Conservation (phyloP, 2,113 vertebrate genomes). For the Gymnocephalus cernua region DNA sequence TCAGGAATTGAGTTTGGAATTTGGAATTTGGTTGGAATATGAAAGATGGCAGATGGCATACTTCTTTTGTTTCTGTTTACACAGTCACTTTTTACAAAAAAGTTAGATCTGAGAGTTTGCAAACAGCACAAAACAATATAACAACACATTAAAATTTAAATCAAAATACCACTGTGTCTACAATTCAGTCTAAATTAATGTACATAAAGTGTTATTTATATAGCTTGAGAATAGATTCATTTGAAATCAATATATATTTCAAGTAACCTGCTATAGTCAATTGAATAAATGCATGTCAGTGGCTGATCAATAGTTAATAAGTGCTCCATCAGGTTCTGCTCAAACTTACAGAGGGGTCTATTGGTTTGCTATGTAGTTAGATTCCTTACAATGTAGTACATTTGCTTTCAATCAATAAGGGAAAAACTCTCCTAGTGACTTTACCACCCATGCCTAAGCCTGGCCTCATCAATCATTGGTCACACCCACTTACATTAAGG, state of each 20-base stretch:
- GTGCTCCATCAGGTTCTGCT: constrained; percentile 31
- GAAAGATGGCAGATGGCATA: neutral
- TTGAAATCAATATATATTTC: neutral
- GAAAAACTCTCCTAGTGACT: constrained; percentile 11
- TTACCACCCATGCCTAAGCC: neutral
- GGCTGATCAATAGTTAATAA: constrained; percentile 57
- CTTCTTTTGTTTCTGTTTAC: neutral
- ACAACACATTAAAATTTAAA: neutral
- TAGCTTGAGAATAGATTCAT: neutral
- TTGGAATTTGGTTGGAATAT: constrained; percentile 1
- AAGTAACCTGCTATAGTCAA: neutral
- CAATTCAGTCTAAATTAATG: neutral
- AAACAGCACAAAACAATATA: neutral
- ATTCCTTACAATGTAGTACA: constrained; percentile 48
- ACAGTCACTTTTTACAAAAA: neutral
- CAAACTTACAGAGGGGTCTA: constrained; percentile 21
- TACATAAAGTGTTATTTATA: neutral
- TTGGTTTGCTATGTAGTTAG: constrained; percentile 32
- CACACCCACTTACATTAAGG: constrained; percentile 22
- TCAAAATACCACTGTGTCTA: neutral
- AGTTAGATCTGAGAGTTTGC: neutral
- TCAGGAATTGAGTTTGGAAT: neutral
- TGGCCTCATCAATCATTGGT: constrained; percentile 37
- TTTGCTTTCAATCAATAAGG: constrained; percentile 56
- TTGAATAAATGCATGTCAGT: neutral